Percentiles rank a stretch among this genome's conserved stretches.
Evolutionary conservation across 2,113 vertebrate genomes (phyloP).

Genomic region (Mesitornis unicolor): DNA sequence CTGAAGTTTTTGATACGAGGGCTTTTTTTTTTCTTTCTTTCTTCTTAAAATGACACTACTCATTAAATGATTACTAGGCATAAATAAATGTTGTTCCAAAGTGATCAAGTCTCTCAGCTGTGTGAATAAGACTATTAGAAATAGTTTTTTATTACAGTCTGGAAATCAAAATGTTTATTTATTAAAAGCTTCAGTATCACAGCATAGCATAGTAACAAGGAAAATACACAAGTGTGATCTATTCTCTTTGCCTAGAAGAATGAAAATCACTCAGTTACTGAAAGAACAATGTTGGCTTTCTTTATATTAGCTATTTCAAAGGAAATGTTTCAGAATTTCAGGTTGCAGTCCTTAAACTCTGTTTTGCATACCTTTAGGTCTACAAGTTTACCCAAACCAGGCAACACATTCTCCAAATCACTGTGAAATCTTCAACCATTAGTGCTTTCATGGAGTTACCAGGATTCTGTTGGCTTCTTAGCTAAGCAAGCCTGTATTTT

Average conservation of each 20-base stretch:
- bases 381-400: neutral
- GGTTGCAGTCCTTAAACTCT: neutral
- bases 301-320: neutral
- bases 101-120: neutral
- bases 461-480: neutral
- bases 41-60: neutral
- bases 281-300: neutral
- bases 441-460: neutral
- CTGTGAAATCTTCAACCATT: neutral
- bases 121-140: neutral
- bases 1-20: neutral
- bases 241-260: neutral
- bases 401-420: neutral
- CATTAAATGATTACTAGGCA: neutral
- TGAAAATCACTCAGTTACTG: neutral
- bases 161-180: neutral
- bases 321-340: neutral
- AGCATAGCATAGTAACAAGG: neutral
- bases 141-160: neutral
- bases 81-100: neutral
- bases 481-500: neutral
- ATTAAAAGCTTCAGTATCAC: neutral
- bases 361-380: neutral
- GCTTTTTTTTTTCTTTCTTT: neutral
- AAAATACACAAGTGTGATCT: neutral